phyloP scores from a whole-genome alignment of 2,797 vertebrate genomes.

The Nyctalus aviator region DNA sequence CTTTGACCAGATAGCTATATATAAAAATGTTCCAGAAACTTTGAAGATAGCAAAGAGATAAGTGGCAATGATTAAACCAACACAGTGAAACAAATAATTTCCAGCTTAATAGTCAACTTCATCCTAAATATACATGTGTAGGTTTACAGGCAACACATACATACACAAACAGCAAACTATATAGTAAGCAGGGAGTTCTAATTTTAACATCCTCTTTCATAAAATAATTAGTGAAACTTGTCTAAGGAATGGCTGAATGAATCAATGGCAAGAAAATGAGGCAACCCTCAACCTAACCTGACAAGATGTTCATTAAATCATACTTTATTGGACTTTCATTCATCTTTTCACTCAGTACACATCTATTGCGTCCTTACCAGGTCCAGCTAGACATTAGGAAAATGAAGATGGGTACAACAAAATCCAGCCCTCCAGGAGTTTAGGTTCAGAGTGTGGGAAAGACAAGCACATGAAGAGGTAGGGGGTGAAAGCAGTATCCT shows the following conservation, averaged over 20 bases:
- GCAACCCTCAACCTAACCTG: neutral
- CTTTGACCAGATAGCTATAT: slow-evolving; percentile 84
- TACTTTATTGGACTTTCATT: neutral
- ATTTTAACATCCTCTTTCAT: neutral
- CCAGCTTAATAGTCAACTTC: slow-evolving; percentile 49
- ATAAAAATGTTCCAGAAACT: slow-evolving; percentile 82
- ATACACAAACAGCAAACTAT: neutral
- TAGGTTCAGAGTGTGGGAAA: neutral
- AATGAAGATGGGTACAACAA: neutral
- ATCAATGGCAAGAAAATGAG: slow-evolving; percentile 13
- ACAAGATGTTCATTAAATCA: neutral
- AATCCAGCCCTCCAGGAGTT: neutral
- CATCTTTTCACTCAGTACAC: neutral
- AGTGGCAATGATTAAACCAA: slow-evolving; percentile 69
- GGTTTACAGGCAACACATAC: neutral
- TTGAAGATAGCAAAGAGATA: slow-evolving; percentile 78
- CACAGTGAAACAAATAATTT: slow-evolving; percentile 66
- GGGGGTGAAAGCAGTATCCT: neutral
- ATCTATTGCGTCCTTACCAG: neutral
- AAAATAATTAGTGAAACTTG: slow-evolving; percentile 14
- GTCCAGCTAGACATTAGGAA: neutral
- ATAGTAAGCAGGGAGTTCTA: neutral
- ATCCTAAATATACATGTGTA: slow-evolving; percentile 16
- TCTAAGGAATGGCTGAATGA: neutral
- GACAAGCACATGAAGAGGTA: neutral